These are phyloP conservation scores for Calidris pygmaea DNA, from an alignment of 2,113 vertebrate genomes.

Conservation along the genomic window DNA sequence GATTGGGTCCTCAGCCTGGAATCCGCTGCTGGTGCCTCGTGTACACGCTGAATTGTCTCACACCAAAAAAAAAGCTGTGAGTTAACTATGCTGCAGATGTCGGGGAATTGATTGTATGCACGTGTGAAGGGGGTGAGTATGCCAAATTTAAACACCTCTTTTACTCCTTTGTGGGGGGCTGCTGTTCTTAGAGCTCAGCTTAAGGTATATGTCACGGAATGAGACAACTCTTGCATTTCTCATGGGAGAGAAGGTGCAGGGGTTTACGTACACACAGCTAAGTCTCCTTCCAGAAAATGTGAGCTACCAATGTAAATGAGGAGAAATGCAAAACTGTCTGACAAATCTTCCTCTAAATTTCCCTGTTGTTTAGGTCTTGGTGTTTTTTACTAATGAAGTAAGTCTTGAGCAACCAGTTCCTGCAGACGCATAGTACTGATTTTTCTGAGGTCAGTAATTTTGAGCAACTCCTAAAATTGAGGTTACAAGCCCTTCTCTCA, in stretches of 20 bases:
- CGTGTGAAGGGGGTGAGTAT: neutral
- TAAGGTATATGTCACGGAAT: neutral
- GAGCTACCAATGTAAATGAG: neutral
- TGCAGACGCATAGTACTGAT: neutral
- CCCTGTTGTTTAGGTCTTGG: neutral
- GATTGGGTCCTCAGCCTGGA: neutral
- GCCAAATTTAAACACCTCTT: constrained; percentile 5
- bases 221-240: neutral
- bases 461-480: neutral
- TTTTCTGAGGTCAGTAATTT: neutral
- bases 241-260: neutral
- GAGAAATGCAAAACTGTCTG: neutral
- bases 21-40: neutral
- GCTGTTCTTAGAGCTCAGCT: neutral
- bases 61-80: neutral
- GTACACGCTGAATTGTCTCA: neutral
- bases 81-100: neutral
- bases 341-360: neutral
- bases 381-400: neutral
- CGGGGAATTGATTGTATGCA: neutral
- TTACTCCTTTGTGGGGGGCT: neutral
- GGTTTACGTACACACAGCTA: neutral
- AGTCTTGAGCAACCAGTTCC: neutral
- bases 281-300: neutral
- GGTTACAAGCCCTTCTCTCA: neutral